phyloP scores from a whole-genome alignment of 2,113 vertebrate species.

The Falcunculus frontatus region DNA sequence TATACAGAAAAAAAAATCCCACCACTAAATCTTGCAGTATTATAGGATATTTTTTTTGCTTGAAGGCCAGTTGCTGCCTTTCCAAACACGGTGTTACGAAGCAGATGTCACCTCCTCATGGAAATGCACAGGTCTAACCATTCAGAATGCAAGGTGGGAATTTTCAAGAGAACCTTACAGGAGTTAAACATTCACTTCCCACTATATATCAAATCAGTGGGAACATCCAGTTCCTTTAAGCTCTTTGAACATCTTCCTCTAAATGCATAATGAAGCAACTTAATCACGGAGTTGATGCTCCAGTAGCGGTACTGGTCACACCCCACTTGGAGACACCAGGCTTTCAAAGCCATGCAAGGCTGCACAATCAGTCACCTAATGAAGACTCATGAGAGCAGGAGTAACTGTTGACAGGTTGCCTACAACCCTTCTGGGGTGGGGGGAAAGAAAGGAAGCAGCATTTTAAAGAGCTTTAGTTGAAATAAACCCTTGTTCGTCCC shows the following conservation, averaged over 20 bases:
- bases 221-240: neutral
- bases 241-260: neutral
- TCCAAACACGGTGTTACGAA: neutral
- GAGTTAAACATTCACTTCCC: neutral
- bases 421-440: neutral
- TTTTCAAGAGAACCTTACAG: neutral
- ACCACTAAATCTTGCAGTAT: neutral
- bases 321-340: neutral
- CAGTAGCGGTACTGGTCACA: neutral
- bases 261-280: neutral
- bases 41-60: neutral
- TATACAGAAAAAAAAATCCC: neutral
- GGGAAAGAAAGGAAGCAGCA: neutral
- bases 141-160: neutral
- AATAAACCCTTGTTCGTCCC: neutral
- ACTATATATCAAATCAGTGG: neutral
- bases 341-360: neutral
- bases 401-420: neutral
- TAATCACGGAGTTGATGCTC: neutral
- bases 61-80: neutral
- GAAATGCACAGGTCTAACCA: neutral
- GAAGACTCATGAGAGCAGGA: neutral
- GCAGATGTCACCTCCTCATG: neutral
- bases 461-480: neutral
- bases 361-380: neutral